Evolutionary conservation across 2,113 vertebrate species (phyloP).

Genomic region (Cepphus grylle): DNA sequence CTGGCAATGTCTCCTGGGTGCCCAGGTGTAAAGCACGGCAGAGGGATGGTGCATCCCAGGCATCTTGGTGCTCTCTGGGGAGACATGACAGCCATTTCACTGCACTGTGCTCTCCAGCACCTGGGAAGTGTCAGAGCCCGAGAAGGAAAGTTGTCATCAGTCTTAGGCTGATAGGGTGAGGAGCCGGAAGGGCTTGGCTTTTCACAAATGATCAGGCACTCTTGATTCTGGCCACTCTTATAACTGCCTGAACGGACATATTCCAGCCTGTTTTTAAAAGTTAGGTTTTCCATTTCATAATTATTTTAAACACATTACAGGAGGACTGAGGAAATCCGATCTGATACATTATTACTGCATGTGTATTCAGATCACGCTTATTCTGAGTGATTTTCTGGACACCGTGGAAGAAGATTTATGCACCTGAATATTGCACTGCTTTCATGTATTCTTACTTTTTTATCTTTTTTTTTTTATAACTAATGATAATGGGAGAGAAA

Average conservation of each 20-base stretch:
- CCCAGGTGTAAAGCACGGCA: background rate
- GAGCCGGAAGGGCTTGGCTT: background rate
- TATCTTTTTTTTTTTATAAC: background rate
- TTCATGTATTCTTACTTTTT: background rate
- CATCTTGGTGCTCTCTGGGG: background rate
- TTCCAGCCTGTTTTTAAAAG: background rate
- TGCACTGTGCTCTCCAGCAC: background rate
- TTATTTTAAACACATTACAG: background rate
- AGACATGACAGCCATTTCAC: fast-evolving
- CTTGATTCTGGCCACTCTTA: background rate
- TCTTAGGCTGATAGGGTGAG: fast-evolving
- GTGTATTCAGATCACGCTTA: background rate
- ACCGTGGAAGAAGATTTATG: background rate
- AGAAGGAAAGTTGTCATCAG: background rate
- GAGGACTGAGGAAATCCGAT: background rate
- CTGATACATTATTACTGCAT: background rate
- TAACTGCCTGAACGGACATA: background rate
- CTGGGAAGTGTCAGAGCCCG: background rate
- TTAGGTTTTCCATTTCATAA: background rate
- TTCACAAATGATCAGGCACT: background rate
- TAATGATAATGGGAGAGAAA: background rate
- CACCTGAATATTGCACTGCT: background rate
- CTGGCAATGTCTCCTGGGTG: background rate
- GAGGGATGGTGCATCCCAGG: background rate
- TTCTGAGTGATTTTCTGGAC: background rate